Base-by-base conservation (phyloP, 1,140 invertebrate genomes). In the Hyphantria cunea region DNA sequence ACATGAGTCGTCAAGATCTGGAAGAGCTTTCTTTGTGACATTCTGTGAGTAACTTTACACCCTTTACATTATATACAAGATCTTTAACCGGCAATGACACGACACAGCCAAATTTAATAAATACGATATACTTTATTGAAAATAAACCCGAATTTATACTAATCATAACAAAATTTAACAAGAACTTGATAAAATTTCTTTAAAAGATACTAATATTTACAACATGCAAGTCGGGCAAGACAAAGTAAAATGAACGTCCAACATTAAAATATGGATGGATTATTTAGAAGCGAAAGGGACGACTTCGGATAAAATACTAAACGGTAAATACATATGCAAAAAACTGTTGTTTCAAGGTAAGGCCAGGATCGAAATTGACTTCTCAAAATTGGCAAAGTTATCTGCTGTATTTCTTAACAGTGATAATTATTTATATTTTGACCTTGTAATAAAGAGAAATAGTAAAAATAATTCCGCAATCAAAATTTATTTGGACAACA, bases 201-300 rank as follows among this genome's bases (percentile, higher is more conserved):
- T 78, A 68, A 74, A 78, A 76, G 75, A 75, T 68, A 74, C 76
- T 80, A 84, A 74, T 89, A 89, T 90, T 68, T 90, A 88, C 84
- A 88, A 85, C 81, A 85, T 84, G 83, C 79, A 82, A 82, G 77
- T 76, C 75, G 79, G 86, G 87, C 87, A 88, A 90, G 85, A 90
- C 73, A 72, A 73, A 78, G 66, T 71, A 76, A 79, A 83, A 77
- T 81, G 74, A 77, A 80, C 75, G 80, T 83, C 82, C 83, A 78
- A 86, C 76, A 71, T 74, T 72, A 69, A 73, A 70, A 78, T 75
- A 78, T 88, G 85, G 85, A 90, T 88, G 84, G 84, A 87, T 79
- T 81, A 48, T 73, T 76, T 73, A 74, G 49, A 85, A 85, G 77
- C 72, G 62, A 79, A 78, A 80, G 73, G 86, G 84, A 86, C 81